phyloP scores from a whole-genome alignment of 2,888 invertebrate genomes.

The Philereme transversata region DNA sequence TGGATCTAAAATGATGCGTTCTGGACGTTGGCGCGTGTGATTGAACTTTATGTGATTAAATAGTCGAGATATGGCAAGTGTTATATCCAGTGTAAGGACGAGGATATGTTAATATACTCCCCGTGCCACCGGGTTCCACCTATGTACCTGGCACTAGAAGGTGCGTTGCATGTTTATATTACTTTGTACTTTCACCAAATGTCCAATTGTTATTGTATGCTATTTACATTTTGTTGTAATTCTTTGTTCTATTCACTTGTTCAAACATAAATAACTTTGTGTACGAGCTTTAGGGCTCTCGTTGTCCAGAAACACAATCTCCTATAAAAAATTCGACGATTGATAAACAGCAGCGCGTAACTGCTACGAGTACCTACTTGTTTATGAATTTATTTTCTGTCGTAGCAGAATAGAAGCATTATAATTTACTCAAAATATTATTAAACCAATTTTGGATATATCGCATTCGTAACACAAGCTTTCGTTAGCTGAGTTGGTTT shows the following conservation, averaged over 20 bases:
- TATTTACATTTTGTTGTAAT: conserved; percentile 12
- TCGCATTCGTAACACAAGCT: no score
- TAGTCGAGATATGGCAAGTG: conserved; percentile 64
- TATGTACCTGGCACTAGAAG: conserved; percentile 76
- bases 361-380: conserved; percentile 3
- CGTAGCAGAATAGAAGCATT: no score
- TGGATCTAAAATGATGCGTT: conserved; percentile 55
- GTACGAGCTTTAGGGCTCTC: conserved; percentile 51
- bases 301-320: conserved; percentile 49
- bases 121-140: conserved; percentile 78
- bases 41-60: conserved; percentile 48
- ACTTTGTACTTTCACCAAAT: conserved; percentile 19
- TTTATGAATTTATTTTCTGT: conserved; percentile 2
- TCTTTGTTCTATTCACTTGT: conserved; percentile 24
- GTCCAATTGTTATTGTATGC: conserved; percentile 5
- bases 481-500: no score
- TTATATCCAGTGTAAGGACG: conserved; percentile 68
- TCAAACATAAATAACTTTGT: conserved; percentile 56
- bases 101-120: conserved; percentile 77
- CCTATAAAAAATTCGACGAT: conserved; percentile 22
- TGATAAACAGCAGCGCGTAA: conserved; percentile 14
- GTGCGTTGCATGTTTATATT: conserved; percentile 60
- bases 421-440: no score
- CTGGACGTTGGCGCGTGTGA: conserved; percentile 44
- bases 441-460: no score